These are phyloP conservation scores for Dendrolimus pini DNA, from an alignment of 2,888 invertebrate genomes.

Conservation along the genomic window DNA sequence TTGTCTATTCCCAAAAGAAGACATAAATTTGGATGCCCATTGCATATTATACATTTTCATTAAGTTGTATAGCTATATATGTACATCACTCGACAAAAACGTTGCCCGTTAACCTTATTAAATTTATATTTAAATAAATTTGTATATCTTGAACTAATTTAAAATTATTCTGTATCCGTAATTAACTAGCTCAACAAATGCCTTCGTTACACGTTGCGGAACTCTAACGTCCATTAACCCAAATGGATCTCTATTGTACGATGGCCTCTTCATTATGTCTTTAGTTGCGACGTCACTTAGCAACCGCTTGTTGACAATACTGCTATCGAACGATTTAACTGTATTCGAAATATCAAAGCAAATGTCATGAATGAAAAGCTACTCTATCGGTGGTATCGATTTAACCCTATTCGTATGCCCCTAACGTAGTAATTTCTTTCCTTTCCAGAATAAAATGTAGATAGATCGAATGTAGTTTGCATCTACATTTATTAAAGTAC, in stretches of 20 bases:
- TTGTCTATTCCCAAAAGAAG: no score
- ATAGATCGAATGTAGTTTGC: conserved; percentile 49
- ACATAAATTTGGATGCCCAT: no score
- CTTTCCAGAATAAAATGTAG: conserved; percentile 73
- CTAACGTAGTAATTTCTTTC: conserved; percentile 48
- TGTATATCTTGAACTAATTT: no score
- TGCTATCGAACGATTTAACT: conserved; percentile 6
- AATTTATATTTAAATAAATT: no score
- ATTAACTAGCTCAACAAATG: not conserved
- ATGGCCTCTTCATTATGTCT: conserved; percentile 44
- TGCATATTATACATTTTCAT: no score
- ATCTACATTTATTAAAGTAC: conserved; percentile 52
- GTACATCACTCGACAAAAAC: no score
- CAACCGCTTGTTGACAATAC: conserved; percentile 35
- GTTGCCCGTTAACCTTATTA: no score
- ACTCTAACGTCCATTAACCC: conserved; percentile 50
- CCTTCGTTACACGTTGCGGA: conserved; percentile 25
- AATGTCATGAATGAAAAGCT: conserved; percentile 20
- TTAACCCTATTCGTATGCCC: conserved; percentile 17
- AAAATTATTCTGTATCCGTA: not conserved
- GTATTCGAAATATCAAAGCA: not conserved
- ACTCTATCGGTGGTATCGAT: conserved; percentile 47
- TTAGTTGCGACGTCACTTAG: conserved; percentile 31
- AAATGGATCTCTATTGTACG: conserved; percentile 50
- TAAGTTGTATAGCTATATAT: no score